Evolutionary conservation across 1,140 invertebrate genomes (phyloP).

Genomic region (Campodea augens): DNA sequence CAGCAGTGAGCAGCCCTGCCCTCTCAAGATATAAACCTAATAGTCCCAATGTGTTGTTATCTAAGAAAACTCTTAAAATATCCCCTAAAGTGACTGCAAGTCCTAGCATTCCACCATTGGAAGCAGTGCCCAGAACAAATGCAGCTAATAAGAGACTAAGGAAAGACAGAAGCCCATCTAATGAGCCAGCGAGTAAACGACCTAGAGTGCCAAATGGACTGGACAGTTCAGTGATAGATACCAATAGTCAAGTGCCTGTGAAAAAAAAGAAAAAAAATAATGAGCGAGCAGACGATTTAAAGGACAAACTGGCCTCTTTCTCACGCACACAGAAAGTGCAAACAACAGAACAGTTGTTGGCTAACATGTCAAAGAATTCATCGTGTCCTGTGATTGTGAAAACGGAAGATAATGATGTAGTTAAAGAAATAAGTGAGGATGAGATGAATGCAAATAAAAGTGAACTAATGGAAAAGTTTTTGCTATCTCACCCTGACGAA

Average conservation of each 20-base stretch:
- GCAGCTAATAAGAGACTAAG: slow-evolving; percentile 38
- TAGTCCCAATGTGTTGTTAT: slow-evolving; percentile 9
- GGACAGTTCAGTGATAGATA: slow-evolving; percentile 1
- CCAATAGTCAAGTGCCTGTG: background rate
- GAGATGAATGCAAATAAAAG: slow-evolving; percentile 27
- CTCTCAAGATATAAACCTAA: slow-evolving; percentile 10
- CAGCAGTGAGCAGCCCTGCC: no score
- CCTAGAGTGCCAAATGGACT: slow-evolving; percentile 1
- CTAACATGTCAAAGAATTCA: slow-evolving; percentile 38
- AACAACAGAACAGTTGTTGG: slow-evolving; percentile 63
- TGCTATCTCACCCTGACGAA: slow-evolving; percentile 24
- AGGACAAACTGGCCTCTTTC: slow-evolving; percentile 40
- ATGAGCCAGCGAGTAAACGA: background rate
- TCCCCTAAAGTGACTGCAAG: slow-evolving; percentile 11
- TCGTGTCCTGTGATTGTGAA: background rate
- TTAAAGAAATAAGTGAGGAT: slow-evolving; percentile 5
- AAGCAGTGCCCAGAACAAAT: slow-evolving; percentile 33
- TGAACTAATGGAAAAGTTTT: slow-evolving; percentile 35
- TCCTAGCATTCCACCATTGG: slow-evolving; percentile 12
- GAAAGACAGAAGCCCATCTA: slow-evolving; percentile 24
- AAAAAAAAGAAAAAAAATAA: slow-evolving; percentile 4
- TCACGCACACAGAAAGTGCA: slow-evolving; percentile 50
- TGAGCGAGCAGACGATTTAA: slow-evolving; percentile 20
- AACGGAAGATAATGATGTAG: background rate
- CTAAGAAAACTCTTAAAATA: slow-evolving; percentile 13